phyloP scores from a whole-genome alignment of 2,113 vertebrate genomes.

The Brachirus orientalis region DNA sequence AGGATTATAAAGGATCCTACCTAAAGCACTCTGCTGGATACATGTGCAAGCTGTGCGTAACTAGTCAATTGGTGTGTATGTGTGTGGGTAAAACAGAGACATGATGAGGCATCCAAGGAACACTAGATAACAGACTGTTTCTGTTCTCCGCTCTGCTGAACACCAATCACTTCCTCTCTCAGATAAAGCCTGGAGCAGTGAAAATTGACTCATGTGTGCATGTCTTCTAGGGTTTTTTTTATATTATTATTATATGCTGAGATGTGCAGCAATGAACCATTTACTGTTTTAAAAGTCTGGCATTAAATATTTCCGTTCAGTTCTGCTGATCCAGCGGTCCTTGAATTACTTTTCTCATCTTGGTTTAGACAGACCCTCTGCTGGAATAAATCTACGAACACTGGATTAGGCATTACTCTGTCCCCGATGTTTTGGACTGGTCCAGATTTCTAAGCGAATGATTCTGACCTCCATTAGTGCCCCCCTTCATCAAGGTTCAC shows the following conservation, averaged over 20 bases:
- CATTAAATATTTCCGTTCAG: slow-evolving; percentile 41
- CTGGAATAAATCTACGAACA: slow-evolving; percentile 16
- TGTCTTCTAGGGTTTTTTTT: slow-evolving; percentile 26
- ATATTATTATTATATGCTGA: slow-evolving; percentile 7
- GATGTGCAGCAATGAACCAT: slow-evolving; percentile 45
- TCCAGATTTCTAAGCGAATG: slow-evolving; percentile 70
- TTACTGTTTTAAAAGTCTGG: slow-evolving; percentile 36
- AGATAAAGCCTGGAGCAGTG: slow-evolving; percentile 68
- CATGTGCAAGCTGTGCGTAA: not conserved
- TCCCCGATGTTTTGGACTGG: slow-evolving; percentile 62
- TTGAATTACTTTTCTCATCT: slow-evolving; percentile 59
- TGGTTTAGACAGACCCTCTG: slow-evolving; percentile 33
- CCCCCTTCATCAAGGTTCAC: slow-evolving; percentile 52
- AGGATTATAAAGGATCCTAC: no score
- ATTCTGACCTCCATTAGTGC: slow-evolving; percentile 81
- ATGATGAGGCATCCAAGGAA: slow-evolving; percentile 54
- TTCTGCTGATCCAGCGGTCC: slow-evolving; percentile 67
- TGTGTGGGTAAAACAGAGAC: slow-evolving; percentile 20
- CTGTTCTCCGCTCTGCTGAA: slow-evolving; percentile 72
- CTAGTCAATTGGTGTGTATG: slow-evolving; percentile 7
- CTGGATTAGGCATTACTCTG: slow-evolving; percentile 16
- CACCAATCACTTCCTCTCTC: slow-evolving; percentile 69
- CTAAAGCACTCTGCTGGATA: not conserved
- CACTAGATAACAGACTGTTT: slow-evolving; percentile 71
- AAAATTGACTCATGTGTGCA: slow-evolving; percentile 46